These are phyloP conservation scores for Corvus hawaiiensis DNA, from an alignment of 2,113 vertebrate species.

Conservation along the genomic window DNA sequence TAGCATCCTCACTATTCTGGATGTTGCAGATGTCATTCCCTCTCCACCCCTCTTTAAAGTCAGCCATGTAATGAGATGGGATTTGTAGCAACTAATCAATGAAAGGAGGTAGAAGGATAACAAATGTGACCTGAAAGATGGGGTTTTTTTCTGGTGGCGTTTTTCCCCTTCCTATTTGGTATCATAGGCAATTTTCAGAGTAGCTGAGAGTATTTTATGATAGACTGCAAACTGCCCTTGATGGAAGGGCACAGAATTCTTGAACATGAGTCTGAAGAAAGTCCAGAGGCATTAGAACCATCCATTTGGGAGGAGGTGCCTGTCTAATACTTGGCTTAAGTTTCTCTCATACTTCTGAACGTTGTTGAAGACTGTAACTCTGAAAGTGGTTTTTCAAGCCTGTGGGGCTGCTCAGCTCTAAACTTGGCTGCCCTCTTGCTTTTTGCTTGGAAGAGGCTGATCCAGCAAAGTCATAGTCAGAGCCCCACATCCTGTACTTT, in stretches of 20 bases:
- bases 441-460: background rate
- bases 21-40: background rate
- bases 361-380: background rate
- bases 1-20: background rate
- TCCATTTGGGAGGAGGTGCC: background rate
- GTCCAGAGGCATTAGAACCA: background rate
- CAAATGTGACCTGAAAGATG: background rate
- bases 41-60: accelerated
- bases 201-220: background rate
- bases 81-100: background rate
- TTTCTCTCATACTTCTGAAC: background rate
- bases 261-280: background rate
- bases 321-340: background rate
- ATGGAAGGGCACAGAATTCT: background rate
- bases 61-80: background rate
- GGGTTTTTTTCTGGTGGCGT: accelerated
- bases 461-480: background rate
- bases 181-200: background rate
- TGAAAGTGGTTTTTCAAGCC: background rate
- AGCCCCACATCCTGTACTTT: background rate
- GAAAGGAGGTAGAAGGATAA: background rate
- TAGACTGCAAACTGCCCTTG: background rate
- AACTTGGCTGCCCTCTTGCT: background rate
- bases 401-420: background rate
- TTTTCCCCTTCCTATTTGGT: background rate